These are phyloP conservation scores for Rostratula benghalensis DNA, from an alignment of 2,113 vertebrate species.

Conservation along the genomic window DNA sequence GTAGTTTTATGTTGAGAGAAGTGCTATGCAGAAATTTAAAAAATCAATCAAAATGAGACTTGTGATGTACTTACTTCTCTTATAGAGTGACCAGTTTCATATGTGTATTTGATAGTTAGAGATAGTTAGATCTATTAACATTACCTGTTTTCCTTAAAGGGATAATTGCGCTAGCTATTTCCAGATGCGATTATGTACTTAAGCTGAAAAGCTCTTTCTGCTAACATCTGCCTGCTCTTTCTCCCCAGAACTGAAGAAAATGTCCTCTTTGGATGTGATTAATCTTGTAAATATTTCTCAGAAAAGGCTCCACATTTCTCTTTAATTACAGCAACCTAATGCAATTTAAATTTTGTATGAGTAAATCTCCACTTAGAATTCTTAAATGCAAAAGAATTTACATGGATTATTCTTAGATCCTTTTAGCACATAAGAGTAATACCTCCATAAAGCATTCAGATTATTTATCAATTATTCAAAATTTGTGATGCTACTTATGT, in stretches of 20 bases:
- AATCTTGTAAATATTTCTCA: neutral
- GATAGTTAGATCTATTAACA: neutral
- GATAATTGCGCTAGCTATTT: neutral
- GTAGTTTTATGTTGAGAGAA: neutral
- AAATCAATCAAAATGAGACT: neutral
- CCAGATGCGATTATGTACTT: neutral
- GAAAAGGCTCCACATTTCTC: neutral
- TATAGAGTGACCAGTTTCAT: neutral
- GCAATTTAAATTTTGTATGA: neutral
- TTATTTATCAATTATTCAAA: conserved; percentile 35
- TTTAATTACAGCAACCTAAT: neutral
- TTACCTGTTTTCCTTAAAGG: neutral
- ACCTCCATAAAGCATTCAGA: neutral
- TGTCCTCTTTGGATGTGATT: neutral
- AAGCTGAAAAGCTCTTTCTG: neutral
- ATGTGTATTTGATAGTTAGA: neutral
- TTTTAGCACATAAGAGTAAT: neutral
- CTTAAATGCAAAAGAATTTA: neutral
- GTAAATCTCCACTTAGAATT: neutral
- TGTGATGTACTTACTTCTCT: neutral
- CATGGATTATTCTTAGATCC: neutral
- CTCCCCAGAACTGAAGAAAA: neutral
- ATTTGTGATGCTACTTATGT: neutral
- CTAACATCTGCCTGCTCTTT: neutral
- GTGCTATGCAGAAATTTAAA: neutral